phyloP scores from a whole-genome alignment of 2,113 vertebrate genomes.

The Pristiophorus japonicus region DNA sequence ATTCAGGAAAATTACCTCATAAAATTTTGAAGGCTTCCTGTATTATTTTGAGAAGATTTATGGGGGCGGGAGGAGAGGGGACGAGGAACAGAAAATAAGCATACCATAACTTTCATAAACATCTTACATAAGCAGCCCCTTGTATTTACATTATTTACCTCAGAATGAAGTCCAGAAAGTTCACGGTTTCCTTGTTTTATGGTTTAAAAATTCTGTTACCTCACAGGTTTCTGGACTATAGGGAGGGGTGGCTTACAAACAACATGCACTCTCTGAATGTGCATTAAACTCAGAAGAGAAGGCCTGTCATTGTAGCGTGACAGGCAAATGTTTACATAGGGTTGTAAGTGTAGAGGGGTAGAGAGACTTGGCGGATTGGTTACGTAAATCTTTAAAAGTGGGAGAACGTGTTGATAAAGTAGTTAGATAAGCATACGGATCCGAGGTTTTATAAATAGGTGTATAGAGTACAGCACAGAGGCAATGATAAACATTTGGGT shows the following conservation, averaged over 20 bases:
- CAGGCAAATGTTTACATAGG: background rate
- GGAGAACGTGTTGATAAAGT: background rate
- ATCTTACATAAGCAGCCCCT: background rate
- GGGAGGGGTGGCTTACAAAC: background rate
- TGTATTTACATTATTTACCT: background rate
- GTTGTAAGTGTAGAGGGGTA: background rate
- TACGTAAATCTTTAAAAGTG: background rate
- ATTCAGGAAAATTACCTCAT: background rate
- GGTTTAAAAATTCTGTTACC: background rate
- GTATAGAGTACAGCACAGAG: background rate
- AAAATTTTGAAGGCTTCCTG: background rate
- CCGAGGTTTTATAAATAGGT: background rate
- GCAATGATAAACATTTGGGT: background rate
- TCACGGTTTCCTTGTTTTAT: background rate
- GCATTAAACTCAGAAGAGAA: background rate
- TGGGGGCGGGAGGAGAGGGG: background rate
- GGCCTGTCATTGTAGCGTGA: background rate
- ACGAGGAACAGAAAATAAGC: background rate
- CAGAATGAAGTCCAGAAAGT: background rate
- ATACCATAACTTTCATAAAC: background rate
- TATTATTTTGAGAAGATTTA: background rate
- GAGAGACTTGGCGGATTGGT: background rate
- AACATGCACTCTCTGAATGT: background rate
- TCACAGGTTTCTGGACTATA: background rate
- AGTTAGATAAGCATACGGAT: background rate